phyloP scores from a whole-genome alignment of 2,797 vertebrate genomes.

The Heteromormyrus szaboi region DNA sequence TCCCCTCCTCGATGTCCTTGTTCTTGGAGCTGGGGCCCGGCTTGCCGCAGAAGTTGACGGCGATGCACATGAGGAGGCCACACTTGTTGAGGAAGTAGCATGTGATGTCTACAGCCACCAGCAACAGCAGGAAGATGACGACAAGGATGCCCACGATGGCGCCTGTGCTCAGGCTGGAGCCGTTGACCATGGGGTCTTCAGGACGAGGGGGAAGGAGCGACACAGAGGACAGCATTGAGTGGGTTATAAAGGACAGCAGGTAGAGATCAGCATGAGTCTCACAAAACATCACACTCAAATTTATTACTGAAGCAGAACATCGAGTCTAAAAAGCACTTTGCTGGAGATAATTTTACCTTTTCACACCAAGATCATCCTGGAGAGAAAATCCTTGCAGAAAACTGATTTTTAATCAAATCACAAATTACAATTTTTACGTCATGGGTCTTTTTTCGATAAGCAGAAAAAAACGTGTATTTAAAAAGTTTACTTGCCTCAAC shows the following conservation, averaged over 20 bases:
- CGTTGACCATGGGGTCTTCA: slow-evolving; percentile 59
- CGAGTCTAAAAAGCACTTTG: background rate
- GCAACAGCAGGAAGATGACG: slow-evolving; percentile 82
- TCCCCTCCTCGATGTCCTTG: slow-evolving; percentile 96
- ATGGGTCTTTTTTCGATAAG: background rate
- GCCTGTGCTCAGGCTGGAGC: slow-evolving; percentile 79
- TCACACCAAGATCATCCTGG: background rate
- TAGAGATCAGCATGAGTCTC: background rate
- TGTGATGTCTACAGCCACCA: slow-evolving; percentile 87
- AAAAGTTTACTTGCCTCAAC: background rate
- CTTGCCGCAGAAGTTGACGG: slow-evolving; percentile 90
- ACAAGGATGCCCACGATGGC: slow-evolving; percentile 96
- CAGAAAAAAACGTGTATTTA: background rate
- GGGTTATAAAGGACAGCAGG: slow-evolving; percentile 10
- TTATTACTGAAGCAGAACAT: background rate
- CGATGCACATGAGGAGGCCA: slow-evolving; percentile 96
- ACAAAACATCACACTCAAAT: background rate
- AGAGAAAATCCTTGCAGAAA: slow-evolving; percentile 2
- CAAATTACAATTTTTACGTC: background rate
- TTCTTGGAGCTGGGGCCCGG: slow-evolving; percentile 81
- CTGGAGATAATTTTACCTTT: background rate
- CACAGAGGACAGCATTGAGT: slow-evolving; percentile 21
- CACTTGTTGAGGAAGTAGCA: slow-evolving; percentile 99
- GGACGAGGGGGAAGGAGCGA: background rate
- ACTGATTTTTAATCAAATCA: background rate